Base-by-base conservation (phyloP, 2,888 invertebrate species). In the Hirtodrosophila cameraria region DNA sequence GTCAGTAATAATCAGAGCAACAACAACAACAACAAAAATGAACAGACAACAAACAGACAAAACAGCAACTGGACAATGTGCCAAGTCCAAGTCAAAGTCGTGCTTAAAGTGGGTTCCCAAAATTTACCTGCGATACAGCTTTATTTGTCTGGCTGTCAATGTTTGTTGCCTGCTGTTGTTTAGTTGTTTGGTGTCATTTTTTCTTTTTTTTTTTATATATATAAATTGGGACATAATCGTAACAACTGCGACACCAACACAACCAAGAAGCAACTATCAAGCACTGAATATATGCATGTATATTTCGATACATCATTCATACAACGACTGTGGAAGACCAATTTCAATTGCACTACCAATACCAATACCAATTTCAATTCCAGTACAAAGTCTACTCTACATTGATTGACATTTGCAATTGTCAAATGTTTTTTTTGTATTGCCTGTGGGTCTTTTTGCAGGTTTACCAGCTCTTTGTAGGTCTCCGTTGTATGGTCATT, bases 381-480 rank as follows among this genome's bases (percentile, higher is more conserved):
- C 41, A 13, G 20, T 20, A 31, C 30, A 39, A 36, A 12, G n/a
- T 36, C 16, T 41, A 12, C 25, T 23, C 23, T 30, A 33, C 43
- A 59, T 41, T 69, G 69, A 69, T 69, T 69, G 69, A 63, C 68
- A 42, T 46, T 39, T 43, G 46, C 59, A 69, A 67, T 55, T 67
- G 67, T 67, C 66, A 60, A 69, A 59, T 33, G 48, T 41, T 52
- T 25, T 20, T 12, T 30, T 11, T 15, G 1, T 33, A 13, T 49
- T 23, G 57, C 48, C 39, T 33, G 38, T 31, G 30, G 41, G 45
- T 25, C 33, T 42, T 23, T 49, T 33, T n/a, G 35, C 35, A 33
- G 60, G 25, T 60, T 60, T 66, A 33, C 58, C 41, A 33, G 8
- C 35, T 41, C 9, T 30, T 23, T 35, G 16, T 49, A 41, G 13